Conservation (phyloP, 2,888 invertebrate genomes). For the Eupithecia tripunctaria region DNA sequence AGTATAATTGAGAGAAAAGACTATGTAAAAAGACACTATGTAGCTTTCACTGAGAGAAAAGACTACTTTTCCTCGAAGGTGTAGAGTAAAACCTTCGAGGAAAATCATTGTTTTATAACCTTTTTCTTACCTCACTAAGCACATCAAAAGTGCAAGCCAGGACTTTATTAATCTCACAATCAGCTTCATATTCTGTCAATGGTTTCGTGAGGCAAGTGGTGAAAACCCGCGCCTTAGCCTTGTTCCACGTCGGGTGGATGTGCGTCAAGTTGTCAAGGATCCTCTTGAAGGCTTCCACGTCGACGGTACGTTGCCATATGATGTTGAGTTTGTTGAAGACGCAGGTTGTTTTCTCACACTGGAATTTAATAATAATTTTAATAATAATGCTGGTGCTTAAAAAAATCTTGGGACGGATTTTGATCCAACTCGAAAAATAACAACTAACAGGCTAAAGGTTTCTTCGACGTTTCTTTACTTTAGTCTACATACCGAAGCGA, state of each 20-base stretch:
- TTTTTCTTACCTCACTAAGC: conserved; percentile 68
- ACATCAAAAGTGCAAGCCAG: conserved; percentile 73
- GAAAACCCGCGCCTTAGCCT: conserved; percentile 67
- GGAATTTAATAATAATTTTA: conserved; percentile 43
- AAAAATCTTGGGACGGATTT: too few species aligned
- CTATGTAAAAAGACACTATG: too few species aligned
- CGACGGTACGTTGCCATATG: conserved; percentile 51
- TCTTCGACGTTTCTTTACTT: too few species aligned
- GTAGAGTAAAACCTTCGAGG: too few species aligned
- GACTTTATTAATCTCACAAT: conserved; percentile 70
- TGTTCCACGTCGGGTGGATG: conserved; percentile 60
- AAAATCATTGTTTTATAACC: too few species aligned
- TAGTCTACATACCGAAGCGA: too few species aligned
- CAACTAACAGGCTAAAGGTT: too few species aligned
- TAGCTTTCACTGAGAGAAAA: too few species aligned
- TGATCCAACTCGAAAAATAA: too few species aligned
- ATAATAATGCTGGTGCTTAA: too few species aligned
- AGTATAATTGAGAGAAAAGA: too few species aligned
- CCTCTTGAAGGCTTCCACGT: conserved; percentile 61
- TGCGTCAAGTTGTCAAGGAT: conserved; percentile 67
- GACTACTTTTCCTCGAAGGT: too few species aligned
- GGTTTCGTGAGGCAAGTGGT: conserved; percentile 66
- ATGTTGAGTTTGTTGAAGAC: conserved; percentile 68
- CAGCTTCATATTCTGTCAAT: conserved; percentile 54
- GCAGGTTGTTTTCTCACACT: conserved; percentile 72